These are phyloP conservation scores for Grus americana DNA, from an alignment of 2,113 vertebrate genomes.

Conservation along the genomic window DNA sequence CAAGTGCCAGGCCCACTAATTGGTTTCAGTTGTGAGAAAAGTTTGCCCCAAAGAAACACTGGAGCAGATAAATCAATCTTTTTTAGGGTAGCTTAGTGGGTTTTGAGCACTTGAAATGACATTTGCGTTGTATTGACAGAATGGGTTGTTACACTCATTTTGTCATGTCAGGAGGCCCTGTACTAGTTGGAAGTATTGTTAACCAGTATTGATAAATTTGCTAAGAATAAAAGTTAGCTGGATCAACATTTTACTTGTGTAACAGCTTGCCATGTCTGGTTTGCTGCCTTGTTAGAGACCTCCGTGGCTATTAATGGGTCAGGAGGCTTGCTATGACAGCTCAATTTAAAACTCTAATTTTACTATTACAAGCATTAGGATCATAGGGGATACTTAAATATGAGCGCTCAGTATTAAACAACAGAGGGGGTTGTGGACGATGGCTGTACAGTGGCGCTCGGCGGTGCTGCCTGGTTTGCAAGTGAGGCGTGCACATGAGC, in stretches of 20 bases:
- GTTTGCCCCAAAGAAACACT: slow-evolving; percentile 85
- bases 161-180: slow-evolving; percentile 65
- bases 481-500: not conserved
- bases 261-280: slow-evolving; percentile 15
- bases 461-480: not conserved
- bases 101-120: slow-evolving; percentile 75
- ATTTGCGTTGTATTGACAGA: slow-evolving; percentile 67
- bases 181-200: slow-evolving; percentile 60
- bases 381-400: not conserved
- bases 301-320: slow-evolving; percentile 22
- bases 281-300: not conserved
- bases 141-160: slow-evolving; percentile 54
- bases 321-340: not conserved
- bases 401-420: slow-evolving; percentile 1
- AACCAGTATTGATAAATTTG: slow-evolving; percentile 49
- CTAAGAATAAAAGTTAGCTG: slow-evolving; percentile 41
- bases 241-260: slow-evolving; percentile 28
- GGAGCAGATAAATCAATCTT: slow-evolving; percentile 89
- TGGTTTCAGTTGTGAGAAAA: slow-evolving; percentile 89
- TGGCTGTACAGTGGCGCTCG: not conserved
- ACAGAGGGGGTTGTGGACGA: not conserved
- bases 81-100: slow-evolving; percentile 81
- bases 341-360: slow-evolving; percentile 55
- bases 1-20: slow-evolving; percentile 87
- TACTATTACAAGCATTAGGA: slow-evolving; percentile 27